These are phyloP conservation scores for Actinia equina DNA, from an alignment of 64 coral and sea anemone species.

Conservation along the genomic window DNA sequence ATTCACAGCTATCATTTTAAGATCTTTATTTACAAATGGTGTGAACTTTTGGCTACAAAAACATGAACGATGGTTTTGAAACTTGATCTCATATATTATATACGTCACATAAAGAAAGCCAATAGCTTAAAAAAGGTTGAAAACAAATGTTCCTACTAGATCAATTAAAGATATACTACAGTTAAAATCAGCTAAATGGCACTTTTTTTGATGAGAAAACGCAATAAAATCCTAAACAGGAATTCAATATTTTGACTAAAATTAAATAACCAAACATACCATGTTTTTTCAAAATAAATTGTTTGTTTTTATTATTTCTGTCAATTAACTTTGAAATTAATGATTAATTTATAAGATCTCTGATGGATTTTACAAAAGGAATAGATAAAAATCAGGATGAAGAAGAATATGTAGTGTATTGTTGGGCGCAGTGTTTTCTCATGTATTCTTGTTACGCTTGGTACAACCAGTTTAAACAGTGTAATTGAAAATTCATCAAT, in stretches of 20 bases:
- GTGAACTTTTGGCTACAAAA: neutral
- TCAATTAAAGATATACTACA: too few relatives aligned
- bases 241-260: neutral
- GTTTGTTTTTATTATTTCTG: neutral
- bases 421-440: neutral
- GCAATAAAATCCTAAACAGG: neutral
- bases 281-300: neutral
- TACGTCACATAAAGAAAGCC: neutral
- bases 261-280: neutral
- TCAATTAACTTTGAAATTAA: neutral
- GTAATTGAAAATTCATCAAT: conserved; percentile 7
- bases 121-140: neutral
- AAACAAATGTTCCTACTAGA: too few relatives aligned
- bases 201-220: neutral
- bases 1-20: neutral
- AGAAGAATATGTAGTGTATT: neutral
- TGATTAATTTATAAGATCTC: neutral
- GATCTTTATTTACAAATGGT: neutral
- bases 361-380: neutral
- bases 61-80: neutral
- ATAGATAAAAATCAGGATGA: neutral
- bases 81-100: neutral
- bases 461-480: neutral
- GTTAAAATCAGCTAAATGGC: neutral
- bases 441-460: neutral